A percentile compares a stretch with the other conserved stretches of the same genome.
phyloP scores from a whole-genome alignment of 2,113 vertebrate genomes.

The Eretmochelys imbricata region DNA sequence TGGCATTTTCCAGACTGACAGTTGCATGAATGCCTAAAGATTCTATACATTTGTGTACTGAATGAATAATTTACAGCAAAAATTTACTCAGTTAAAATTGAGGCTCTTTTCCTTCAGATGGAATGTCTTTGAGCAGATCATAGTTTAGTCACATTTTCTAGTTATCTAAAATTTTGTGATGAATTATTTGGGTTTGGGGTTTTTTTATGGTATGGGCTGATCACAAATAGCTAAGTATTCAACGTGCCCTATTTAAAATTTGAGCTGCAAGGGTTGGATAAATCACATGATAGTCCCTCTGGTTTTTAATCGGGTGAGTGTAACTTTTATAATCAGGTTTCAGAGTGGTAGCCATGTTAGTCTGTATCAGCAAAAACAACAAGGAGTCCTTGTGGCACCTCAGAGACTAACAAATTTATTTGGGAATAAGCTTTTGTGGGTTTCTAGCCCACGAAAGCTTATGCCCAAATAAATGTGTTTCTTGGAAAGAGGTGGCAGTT shows the following conservation, averaged over 20 bases:
- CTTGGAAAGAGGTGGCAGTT: not conserved
- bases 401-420: too few species aligned
- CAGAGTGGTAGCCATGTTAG: too few species aligned
- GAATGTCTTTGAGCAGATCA: not conserved
- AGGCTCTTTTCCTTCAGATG: not conserved
- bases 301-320: not conserved
- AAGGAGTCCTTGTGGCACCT: too few species aligned
- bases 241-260: not conserved
- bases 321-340: not conserved
- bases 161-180: not conserved
- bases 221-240: not conserved
- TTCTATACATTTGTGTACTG: not conserved
- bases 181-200: not conserved
- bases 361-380: too few species aligned
- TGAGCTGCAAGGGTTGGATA: not conserved
- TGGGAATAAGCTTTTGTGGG: too few species aligned
- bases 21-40: not conserved
- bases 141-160: not conserved
- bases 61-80: not conserved
- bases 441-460: too few species aligned
- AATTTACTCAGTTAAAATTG: not conserved
- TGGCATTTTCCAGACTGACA: constrained; percentile 6
- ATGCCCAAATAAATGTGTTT: not conserved
- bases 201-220: not conserved
- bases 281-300: not conserved